phyloP scores from a whole-genome alignment of 2,888 invertebrate species.

The Hemistola chrysoprasaria region DNA sequence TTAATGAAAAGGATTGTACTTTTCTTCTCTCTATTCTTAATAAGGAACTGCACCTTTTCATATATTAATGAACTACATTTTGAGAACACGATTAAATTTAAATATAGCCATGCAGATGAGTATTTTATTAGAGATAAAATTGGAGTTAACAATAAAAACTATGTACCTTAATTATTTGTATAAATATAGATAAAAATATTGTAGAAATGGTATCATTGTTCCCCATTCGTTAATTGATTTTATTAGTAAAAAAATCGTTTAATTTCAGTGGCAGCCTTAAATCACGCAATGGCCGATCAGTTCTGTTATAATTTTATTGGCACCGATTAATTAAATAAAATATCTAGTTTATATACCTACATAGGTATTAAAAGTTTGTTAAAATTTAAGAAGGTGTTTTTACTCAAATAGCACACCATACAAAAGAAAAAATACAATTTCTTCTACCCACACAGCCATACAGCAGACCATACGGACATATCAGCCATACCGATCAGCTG shows the following conservation, averaged over 20 bases:
- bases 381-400: no score
- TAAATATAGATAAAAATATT: conserved; percentile 31
- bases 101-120: conserved; percentile 2
- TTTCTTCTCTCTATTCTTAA: no score
- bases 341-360: conserved; percentile 35
- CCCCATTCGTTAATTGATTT: conserved; percentile 60
- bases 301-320: conserved; percentile 50
- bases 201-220: conserved; percentile 59
- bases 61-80: background rate
- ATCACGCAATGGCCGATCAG: conserved; percentile 37
- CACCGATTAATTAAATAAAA: conserved; percentile 50
- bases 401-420: no score
- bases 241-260: conserved; percentile 33
- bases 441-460: no score
- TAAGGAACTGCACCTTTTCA: conserved; percentile 22
- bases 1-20: conserved; percentile 27
- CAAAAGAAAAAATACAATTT: no score
- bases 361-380: no score
- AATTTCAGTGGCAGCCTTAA: conserved; percentile 31
- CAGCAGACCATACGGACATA: no score
- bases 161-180: conserved; percentile 12
- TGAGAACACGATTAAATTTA: conserved; percentile 1
- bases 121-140: conserved; percentile 15
- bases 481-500: no score
- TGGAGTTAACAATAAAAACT: conserved; percentile 28